A percentile compares a stretch with the other conserved stretches of the same genome.
Conservation (phyloP, 2,888 invertebrate species). For the Barypeithes pellucidus region DNA sequence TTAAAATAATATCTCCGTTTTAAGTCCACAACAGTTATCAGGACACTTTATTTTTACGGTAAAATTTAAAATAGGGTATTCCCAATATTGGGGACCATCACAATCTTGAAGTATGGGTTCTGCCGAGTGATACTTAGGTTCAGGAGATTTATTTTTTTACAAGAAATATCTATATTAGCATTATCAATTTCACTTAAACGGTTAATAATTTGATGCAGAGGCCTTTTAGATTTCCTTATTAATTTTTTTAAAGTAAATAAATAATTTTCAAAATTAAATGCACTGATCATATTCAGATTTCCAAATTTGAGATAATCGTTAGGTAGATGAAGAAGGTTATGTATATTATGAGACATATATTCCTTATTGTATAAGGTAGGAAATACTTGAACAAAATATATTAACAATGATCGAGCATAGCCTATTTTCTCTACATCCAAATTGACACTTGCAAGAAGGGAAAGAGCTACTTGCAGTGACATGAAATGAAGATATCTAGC, state of each 20-base stretch:
- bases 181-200: neutral
- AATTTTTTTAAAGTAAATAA: neutral
- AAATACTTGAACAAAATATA: neutral
- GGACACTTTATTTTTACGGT: neutral
- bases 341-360: neutral
- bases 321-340: neutral
- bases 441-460: neutral
- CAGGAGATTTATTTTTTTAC: neutral
- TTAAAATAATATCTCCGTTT: neutral
- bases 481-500: neutral
- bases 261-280: neutral
- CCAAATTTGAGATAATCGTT: neutral
- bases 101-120: neutral
- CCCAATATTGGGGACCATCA: neutral
- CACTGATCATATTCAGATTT: neutral
- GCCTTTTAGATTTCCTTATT: neutral
- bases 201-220: neutral
- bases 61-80: neutral
- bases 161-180: neutral
- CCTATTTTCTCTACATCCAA: neutral
- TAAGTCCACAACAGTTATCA: neutral
- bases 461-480: neutral
- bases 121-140: neutral
- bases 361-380: neutral
- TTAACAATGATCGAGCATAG: neutral